Percentiles rank a stretch among this genome's conserved stretches.
phyloP scores from a whole-genome alignment of 2,888 invertebrate genomes.

The Himalopsyche tibetana region DNA sequence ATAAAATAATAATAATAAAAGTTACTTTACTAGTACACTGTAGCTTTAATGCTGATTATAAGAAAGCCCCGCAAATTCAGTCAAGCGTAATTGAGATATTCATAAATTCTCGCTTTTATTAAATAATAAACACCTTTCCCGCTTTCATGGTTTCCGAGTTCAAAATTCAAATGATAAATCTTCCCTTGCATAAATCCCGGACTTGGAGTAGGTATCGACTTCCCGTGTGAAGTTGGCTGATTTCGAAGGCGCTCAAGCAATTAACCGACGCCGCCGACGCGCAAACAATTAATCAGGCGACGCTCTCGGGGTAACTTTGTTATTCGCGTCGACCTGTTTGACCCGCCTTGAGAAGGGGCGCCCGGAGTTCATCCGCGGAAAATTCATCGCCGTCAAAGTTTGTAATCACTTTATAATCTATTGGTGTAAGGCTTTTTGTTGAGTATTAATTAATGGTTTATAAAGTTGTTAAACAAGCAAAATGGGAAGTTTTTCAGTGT shows the following conservation, averaged over 20 bases:
- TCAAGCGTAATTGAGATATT: too few relatives aligned
- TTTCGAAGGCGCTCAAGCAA: conserved; percentile 19
- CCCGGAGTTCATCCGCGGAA: background rate
- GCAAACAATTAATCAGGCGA: conserved; percentile 40
- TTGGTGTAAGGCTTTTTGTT: too few relatives aligned
- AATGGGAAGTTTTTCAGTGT: too few relatives aligned
- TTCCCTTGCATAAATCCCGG: background rate
- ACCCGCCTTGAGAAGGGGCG: background rate
- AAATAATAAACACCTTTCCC: too few relatives aligned
- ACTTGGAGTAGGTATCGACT: background rate
- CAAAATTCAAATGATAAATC: conserved; percentile 25
- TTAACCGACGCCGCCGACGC: conserved; percentile 40
- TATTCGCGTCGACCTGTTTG: conserved; percentile 42
- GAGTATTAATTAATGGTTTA: too few relatives aligned
- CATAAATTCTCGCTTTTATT: too few relatives aligned
- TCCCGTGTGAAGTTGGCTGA: conserved; percentile 27
- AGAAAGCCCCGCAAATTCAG: too few relatives aligned
- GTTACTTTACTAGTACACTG: too few relatives aligned
- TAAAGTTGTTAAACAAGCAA: too few relatives aligned
- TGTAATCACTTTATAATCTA: background rate
- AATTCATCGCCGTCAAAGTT: conserved; percentile 11
- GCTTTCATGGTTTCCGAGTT: background rate
- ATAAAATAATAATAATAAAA: too few relatives aligned
- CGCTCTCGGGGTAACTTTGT: conserved; percentile 24
- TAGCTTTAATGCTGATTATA: too few relatives aligned